Evolutionary conservation across 2,113 vertebrate genomes (phyloP).

Genomic region (Cyprinus carpio): DNA sequence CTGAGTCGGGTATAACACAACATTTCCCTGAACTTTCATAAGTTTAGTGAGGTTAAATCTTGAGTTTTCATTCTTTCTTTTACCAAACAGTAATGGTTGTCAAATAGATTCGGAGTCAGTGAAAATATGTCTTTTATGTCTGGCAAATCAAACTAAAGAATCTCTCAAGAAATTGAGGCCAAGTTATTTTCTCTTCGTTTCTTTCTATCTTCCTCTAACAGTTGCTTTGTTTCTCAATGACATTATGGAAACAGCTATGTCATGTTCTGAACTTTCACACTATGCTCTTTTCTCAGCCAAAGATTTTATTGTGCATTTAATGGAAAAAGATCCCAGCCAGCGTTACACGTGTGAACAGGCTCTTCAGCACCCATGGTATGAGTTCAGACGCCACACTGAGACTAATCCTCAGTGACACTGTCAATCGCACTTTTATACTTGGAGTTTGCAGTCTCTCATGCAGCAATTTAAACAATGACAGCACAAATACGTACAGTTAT

Average conservation of each 20-base stretch:
- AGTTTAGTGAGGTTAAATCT: background rate
- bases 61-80: background rate
- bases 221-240: background rate
- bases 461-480: background rate
- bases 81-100: background rate
- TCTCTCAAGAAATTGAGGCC: background rate
- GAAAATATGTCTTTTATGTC: background rate
- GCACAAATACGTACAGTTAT: background rate
- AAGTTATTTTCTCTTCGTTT: background rate
- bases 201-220: background rate
- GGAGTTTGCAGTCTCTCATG: background rate
- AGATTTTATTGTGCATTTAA: constrained; percentile 94
- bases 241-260: background rate
- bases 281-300: constrained; percentile 78
- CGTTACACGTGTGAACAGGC: constrained; percentile 95
- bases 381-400: background rate
- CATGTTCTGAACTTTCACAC: background rate
- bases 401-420: background rate
- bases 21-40: background rate
- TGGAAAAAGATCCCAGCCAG: constrained; percentile 88
- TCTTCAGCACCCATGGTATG: constrained; percentile 95
- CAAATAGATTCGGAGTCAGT: background rate
- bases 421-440: background rate
- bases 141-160: background rate
- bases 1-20: constrained; percentile 85